Base-by-base conservation (phyloP, 2,113 vertebrate genomes). In the Manacus vitellinus region DNA sequence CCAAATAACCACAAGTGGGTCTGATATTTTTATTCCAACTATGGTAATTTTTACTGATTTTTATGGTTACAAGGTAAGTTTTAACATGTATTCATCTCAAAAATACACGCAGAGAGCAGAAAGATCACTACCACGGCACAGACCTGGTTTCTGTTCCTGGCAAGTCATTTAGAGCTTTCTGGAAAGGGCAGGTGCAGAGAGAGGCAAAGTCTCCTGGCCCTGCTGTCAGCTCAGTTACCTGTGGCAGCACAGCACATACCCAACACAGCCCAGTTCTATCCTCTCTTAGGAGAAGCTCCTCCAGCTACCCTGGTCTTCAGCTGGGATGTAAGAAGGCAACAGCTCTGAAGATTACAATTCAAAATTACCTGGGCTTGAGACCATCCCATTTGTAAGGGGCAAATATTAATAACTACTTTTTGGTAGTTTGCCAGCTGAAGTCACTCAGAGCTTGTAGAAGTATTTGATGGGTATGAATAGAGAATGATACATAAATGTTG, bases 11-110 rank as follows among this genome's bases (percentile, higher is more conserved):
- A 61, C 52, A 91, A 89, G 41, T 46, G 25, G 20, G 22, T 49
- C 62, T 88, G 77, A 92, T 62, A 79, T 72, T 92, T 95, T 81
- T 52, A 87, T 85, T 94, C 75, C 46, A 56, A 85, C 56, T 30
- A 72, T n/a, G 35, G 41, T 44, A 61, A 52, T 75, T 92, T 80
- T 95, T 79, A 89, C 77, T 89, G 73, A 72, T 78, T 94, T 96
- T 95, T 94, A 87, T 56, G 62, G 52, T 43, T 73, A 49, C 44
- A 52, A 27, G 33, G 61, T 79, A 83, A 88, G 58, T 76, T 94
- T 94, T 72, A 92, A 59, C 27, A 72, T 62, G 37, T 72, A 51
- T 51, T 95, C 71, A 66, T 58, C 66, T 88, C 78, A 75, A 79
- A 94, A 93, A 95, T 82, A 54, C 62, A 39, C 0, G 0, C 33